A percentile compares a stretch with the other conserved stretches of the same genome.
Evolutionary conservation across 2,797 vertebrate genomes (phyloP).

Genomic region (Coccyzus lansbergi): DNA sequence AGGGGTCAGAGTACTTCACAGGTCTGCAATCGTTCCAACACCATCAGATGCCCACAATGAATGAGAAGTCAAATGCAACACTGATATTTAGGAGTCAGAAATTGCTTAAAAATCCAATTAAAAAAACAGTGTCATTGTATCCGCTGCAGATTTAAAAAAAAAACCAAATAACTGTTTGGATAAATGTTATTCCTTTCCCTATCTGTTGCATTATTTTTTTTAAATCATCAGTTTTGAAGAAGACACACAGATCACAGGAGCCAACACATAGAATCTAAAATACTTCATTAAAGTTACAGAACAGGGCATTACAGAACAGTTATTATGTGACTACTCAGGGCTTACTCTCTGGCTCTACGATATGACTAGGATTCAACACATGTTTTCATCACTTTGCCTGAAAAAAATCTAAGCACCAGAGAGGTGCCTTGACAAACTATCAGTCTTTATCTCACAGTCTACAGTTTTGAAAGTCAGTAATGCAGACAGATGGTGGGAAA

Average conservation of each 20-base stretch:
- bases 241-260: not conserved
- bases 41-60: not conserved
- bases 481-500: constrained; percentile 24
- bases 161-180: not conserved
- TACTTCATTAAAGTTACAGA: not conserved
- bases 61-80: not conserved
- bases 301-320: not conserved
- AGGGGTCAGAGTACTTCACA: accelerated
- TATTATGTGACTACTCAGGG: not conserved
- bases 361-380: not conserved
- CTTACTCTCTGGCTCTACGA: not conserved
- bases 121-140: not conserved
- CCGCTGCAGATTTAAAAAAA: accelerated
- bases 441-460: not conserved
- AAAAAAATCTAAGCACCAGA: not conserved
- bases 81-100: not conserved
- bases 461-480: not conserved
- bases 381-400: not conserved
- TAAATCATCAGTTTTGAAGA: not conserved
- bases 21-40: not conserved
- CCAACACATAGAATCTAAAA: not conserved
- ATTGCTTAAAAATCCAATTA: not conserved
- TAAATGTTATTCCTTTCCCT: not conserved
- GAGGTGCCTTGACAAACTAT: not conserved
- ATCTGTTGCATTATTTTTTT: not conserved